Percentiles rank a stretch among this genome's conserved stretches.
Evolutionary conservation across 2,113 vertebrate species (phyloP).

Genomic region (Macroglossus sobrinus): DNA sequence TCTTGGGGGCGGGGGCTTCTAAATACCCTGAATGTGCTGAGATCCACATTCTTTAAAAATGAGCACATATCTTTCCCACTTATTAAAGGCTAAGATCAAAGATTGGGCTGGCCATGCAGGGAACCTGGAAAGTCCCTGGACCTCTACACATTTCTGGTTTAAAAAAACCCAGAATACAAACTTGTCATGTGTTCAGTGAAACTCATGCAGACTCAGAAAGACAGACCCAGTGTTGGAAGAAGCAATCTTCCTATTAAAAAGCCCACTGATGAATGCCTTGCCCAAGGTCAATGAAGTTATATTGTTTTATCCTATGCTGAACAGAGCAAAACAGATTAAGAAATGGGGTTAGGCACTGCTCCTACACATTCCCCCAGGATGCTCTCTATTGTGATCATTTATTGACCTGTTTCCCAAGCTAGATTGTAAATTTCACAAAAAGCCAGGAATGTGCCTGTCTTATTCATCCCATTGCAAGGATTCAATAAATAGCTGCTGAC

Average conservation of each 20-base stretch:
- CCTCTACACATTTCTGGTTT: conserved; percentile 3
- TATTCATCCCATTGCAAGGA: background rate
- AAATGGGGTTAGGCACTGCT: background rate
- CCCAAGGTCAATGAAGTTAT: background rate
- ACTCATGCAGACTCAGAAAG: background rate
- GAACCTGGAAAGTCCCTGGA: background rate
- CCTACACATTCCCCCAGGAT: background rate
- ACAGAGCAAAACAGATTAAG: background rate
- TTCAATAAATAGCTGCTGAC: background rate
- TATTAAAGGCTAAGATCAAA: background rate
- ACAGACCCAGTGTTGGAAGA: background rate
- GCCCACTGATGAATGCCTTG: background rate
- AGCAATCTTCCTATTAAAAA: conserved; percentile 11
- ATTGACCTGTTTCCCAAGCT: background rate
- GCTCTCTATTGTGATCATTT: background rate
- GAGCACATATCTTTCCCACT: background rate
- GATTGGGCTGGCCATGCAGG: background rate
- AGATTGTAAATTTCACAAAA: background rate
- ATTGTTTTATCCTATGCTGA: background rate
- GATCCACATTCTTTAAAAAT: background rate
- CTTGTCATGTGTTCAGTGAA: background rate
- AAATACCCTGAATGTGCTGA: background rate
- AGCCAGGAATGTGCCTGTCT: background rate
- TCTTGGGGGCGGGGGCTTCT: background rate
- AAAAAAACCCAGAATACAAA: background rate